phyloP scores from a whole-genome alignment of 2,888 invertebrate genomes.

The Ophioninae sp. region DNA sequence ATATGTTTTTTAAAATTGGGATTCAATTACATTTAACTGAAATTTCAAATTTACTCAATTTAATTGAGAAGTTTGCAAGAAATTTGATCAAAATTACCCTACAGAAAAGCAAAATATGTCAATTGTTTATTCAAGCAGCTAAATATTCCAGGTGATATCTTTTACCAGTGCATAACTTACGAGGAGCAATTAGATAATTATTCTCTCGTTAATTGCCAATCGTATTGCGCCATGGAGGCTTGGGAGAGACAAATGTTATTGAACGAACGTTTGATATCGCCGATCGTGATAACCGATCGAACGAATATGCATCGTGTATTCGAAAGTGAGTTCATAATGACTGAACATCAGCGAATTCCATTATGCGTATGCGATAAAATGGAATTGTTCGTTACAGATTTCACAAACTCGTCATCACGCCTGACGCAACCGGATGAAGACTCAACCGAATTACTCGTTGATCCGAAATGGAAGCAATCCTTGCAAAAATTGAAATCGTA shows the following conservation, averaged over 20 bases:
- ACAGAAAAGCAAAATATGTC: no score
- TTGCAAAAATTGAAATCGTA: constrained; percentile 71
- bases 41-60: no score
- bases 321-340: constrained; percentile 66
- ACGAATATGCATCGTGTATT: constrained; percentile 69
- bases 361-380: not conserved
- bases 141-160: constrained; percentile 74
- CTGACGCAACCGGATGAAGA: constrained; percentile 8
- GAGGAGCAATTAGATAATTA: constrained; percentile 66
- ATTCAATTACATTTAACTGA: no score
- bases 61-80: no score
- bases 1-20: no score
- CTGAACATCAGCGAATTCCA: not conserved
- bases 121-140: not conserved
- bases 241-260: constrained; percentile 72
- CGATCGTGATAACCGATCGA: constrained; percentile 70
- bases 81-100: no score
- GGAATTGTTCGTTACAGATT: constrained; percentile 61
- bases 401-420: constrained; percentile 67
- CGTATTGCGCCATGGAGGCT: constrained; percentile 70
- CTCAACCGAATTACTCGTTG: constrained; percentile 22
- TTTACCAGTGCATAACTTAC: constrained; percentile 77
- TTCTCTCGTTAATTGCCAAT: constrained; percentile 71
- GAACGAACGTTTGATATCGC: constrained; percentile 66
- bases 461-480: constrained; percentile 73